Evolutionary conservation across 2,888 invertebrate species (phyloP), one percentile per base, ranked within the genome.

Genomic region (Fragum sueziense): DNA sequence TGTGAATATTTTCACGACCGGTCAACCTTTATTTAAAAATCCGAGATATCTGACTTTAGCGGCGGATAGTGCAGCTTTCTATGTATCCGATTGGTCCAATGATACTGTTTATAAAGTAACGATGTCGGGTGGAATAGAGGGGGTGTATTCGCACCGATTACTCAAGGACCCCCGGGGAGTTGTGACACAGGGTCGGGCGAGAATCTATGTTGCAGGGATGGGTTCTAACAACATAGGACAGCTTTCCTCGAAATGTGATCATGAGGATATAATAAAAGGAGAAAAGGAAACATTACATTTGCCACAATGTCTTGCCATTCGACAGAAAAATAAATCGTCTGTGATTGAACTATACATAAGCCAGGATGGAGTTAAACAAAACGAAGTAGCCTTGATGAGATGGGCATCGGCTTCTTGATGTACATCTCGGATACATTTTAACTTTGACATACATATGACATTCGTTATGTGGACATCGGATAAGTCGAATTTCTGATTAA

Each of bases 121-220:
- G 25, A 22, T 65, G 37, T 34, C 65, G 25, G 65, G 65, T 27
- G 65, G 65, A 14, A 65, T 65, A 22, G 65, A 65, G 41, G 65
- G 25, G 6, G 25, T 65, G 11, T 65, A 27, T 41, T 14, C 29
- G 11, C 22, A 65, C 3, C 1, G 65, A 27, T 4, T 22, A 25
- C 34, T 65, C 11, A 41, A 41, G 25, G 34, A 65, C 31, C 65
- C 65, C 25, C 37, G 65, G 22, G 65, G 65, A 25, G 41, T 65
- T 3, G 65, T 65, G 41, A 65, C 41, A 6, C 65, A 41, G 65
- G 65, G 65, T 25, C 37, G 25, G 25, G 14, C 11, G 14, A 34
- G 22, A 11, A 14, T 65, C 25, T 41, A 41, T 25, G 65, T 65
- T 17, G 17, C 65, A 17, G 65, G 65, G 9, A 41, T 37, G 65